Evolutionary conservation across 2,113 vertebrate genomes (phyloP), one percentile per base, ranked within the genome.

Genomic region (Agapornis roseicollis): DNA sequence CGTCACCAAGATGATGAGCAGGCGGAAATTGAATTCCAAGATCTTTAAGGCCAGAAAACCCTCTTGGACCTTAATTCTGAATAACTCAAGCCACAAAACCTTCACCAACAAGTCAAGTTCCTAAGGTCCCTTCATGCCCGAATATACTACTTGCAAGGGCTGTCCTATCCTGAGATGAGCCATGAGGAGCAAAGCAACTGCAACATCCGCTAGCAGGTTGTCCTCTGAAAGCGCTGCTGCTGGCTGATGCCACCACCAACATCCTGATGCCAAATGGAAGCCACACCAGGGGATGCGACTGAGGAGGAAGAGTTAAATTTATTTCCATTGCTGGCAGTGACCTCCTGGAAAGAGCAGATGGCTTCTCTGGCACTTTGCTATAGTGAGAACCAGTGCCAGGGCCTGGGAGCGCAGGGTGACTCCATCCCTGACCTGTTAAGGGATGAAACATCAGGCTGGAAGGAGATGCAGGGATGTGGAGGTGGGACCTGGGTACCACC

Each of bases 221-320:
- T 49, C 25, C 39, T 42, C 44, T 66, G n/a, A 53, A 60, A 86
- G 29, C 11, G 20, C 2, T 10, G 5, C 50, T 53, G 18, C 44
- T 77, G 56, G 46, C 37, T 56, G n/a, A 42, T 72, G 58, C 41
- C 46, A 66, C n/a, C 66, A 55, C 69, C 15, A 37, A 16, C 2
- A 0, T 24, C 37, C 37, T 4, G 2, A 10, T 52, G 44, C 42
- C 22, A 23, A 61, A 53, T 0, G 2, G 0, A 3, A 78, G 37
- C 31, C 22, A 5, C 0, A 6, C 13, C 13, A 44, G 13, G 44
- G 29, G 23, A 42, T 14, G 49, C 0, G 1, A 28, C n/a, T 33
- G 72, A 50, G 41, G 18, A 68, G 15, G 25, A 70, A 66, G 27
- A 35, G 52, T 47, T 44, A 55, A 8, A 23, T 23, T 55, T 49